These are phyloP conservation scores for Acanthis flammea DNA, from an alignment of 2,797 vertebrate species.

Conservation along the genomic window DNA sequence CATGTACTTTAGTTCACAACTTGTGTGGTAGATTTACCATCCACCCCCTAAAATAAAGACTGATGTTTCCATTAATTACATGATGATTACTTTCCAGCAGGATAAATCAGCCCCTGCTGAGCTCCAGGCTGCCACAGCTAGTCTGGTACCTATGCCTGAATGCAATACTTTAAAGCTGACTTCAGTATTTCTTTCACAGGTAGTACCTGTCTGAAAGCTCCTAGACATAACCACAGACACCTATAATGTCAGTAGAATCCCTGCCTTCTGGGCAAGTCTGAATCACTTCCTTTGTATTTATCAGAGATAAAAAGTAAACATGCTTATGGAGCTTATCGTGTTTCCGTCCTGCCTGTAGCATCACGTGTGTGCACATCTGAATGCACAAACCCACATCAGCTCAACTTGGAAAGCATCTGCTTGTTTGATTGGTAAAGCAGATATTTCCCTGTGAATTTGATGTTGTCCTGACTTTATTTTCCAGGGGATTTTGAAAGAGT, in stretches of 20 bases:
- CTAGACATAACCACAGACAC: neutral
- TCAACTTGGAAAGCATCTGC: neutral
- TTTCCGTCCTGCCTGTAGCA: neutral
- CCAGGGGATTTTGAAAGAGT: neutral
- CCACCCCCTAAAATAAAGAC: neutral
- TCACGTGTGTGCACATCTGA: neutral
- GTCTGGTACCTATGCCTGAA: neutral
- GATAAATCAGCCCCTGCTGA: constrained; percentile 6
- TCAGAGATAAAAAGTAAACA: neutral
- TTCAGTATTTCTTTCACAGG: neutral
- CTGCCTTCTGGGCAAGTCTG: constrained; percentile 8
- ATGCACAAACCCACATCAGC: neutral
- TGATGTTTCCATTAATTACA: constrained; percentile 18
- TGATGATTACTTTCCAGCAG: neutral
- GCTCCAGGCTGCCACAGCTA: neutral
- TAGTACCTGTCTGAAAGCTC: neutral
- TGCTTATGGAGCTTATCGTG: neutral
- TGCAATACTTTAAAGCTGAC: neutral
- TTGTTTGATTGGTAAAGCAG: neutral
- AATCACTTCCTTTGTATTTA: constrained; percentile 14
- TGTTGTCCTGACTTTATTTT: neutral
- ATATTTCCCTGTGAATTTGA: neutral
- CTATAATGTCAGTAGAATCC: neutral
- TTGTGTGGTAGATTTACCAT: neutral
- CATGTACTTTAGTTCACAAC: neutral